Evolutionary conservation across 2,888 invertebrate genomes (phyloP).

Genomic region (Caradrina clavipalpis): DNA sequence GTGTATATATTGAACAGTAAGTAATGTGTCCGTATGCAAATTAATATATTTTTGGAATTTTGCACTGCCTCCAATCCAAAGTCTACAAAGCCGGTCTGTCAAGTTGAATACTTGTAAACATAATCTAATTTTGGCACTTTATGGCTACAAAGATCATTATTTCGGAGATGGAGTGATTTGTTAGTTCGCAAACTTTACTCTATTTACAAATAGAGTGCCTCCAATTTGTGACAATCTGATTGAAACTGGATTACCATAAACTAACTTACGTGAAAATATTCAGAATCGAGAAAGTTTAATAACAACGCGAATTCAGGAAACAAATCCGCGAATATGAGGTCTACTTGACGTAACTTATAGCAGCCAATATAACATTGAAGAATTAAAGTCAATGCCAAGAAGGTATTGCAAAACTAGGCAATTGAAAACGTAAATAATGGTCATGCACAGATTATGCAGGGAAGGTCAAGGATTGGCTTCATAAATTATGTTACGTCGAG

Average conservation of each 20-base stretch:
- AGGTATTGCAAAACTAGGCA: slow-evolving; percentile 15
- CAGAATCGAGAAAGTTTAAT: neutral
- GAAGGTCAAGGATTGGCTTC: slow-evolving; percentile 51
- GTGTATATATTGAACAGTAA: slow-evolving; percentile 52
- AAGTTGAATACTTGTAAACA: slow-evolving; percentile 39
- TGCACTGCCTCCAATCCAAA: slow-evolving; percentile 4
- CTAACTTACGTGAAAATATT: neutral
- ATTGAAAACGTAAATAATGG: slow-evolving; percentile 32
- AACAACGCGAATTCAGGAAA: neutral
- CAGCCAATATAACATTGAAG: slow-evolving; percentile 21
- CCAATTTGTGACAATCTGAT: slow-evolving; percentile 30
- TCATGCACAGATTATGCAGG: slow-evolving; percentile 18
- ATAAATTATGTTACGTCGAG: slow-evolving; percentile 37
- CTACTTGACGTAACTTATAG: neutral
- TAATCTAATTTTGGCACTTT: slow-evolving; percentile 43
- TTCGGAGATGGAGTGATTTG: slow-evolving; percentile 26
- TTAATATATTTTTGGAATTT: slow-evolving; percentile 33
- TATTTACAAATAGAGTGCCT: slow-evolving; percentile 41
- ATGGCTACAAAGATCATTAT: slow-evolving; percentile 16
- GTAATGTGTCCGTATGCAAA: slow-evolving; percentile 38
- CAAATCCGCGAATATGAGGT: neutral
- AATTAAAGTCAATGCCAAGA: slow-evolving; percentile 51
- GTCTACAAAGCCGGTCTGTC: slow-evolving; percentile 42
- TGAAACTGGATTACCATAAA: slow-evolving; percentile 2
- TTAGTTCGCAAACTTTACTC: slow-evolving; percentile 17